Evolutionary conservation across 2,888 invertebrate species (phyloP).

Genomic region (Mythimna vitellina): DNA sequence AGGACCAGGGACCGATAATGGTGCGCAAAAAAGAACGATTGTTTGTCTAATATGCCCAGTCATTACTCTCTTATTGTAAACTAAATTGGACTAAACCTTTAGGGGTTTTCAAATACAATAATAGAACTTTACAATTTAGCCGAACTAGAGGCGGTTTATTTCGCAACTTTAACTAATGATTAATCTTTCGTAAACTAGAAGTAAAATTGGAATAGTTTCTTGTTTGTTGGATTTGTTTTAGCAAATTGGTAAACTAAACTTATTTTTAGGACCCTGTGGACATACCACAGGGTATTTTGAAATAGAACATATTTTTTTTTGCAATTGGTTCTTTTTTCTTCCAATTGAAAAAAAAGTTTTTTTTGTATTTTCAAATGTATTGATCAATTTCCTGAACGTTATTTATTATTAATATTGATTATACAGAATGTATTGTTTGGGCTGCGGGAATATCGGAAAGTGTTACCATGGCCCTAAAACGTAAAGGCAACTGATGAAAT

Average conservation of each 20-base stretch:
- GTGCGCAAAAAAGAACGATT: conserved; percentile 64
- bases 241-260: background rate
- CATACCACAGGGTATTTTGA: too few relatives aligned
- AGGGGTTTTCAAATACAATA: conserved; percentile 63
- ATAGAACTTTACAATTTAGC: conserved; percentile 63
- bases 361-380: too few relatives aligned
- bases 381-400: too few relatives aligned
- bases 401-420: too few relatives aligned
- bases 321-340: too few relatives aligned
- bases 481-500: too few relatives aligned
- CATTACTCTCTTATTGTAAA: conserved; percentile 70
- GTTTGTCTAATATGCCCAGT: conserved; percentile 69
- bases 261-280: background rate
- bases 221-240: conserved; percentile 8
- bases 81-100: conserved; percentile 65
- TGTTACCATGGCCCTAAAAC: too few relatives aligned
- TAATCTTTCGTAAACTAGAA: conserved; percentile 37
- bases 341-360: too few relatives aligned
- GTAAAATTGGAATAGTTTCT: conserved; percentile 34
- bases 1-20: conserved; percentile 35
- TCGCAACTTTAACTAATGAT: conserved; percentile 40
- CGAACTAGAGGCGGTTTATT: conserved; percentile 43
- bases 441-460: too few relatives aligned
- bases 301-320: too few relatives aligned
- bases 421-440: too few relatives aligned